Conservation (phyloP, 2,113 vertebrate genomes). For the Otis tarda region DNA sequence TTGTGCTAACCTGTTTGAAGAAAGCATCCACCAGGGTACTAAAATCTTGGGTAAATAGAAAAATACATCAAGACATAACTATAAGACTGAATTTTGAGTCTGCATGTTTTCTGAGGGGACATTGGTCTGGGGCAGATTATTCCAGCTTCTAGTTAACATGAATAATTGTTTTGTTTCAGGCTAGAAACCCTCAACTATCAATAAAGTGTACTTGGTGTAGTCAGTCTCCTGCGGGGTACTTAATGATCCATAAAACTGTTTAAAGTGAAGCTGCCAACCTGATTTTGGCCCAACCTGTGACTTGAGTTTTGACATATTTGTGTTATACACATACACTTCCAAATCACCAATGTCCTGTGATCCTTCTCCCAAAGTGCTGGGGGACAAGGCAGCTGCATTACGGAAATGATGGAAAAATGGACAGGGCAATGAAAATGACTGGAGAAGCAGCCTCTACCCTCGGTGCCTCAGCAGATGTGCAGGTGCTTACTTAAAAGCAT, state of each 20-base stretch:
- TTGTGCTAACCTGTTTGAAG: not conserved
- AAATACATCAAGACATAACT: not conserved
- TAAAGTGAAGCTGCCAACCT: slow-evolving; percentile 40
- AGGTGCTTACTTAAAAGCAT: not conserved
- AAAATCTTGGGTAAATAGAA: not conserved
- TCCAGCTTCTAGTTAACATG: slow-evolving; percentile 17
- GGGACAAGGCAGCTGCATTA: not conserved
- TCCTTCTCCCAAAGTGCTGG: not conserved
- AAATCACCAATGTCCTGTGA: not conserved
- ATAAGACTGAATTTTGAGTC: not conserved
- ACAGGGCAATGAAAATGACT: not conserved
- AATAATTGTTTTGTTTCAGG: slow-evolving; percentile 44
- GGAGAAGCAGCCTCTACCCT: not conserved
- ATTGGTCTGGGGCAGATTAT: not conserved
- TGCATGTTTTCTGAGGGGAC: not conserved
- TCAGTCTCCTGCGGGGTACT: slow-evolving; percentile 24
- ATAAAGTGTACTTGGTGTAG: slow-evolving; percentile 20
- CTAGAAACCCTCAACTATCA: not conserved
- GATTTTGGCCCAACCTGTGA: slow-evolving; percentile 24
- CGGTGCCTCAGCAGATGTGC: not conserved
- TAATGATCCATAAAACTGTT: slow-evolving; percentile 56
- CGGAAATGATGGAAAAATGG: not conserved
- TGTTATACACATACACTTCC: not conserved
- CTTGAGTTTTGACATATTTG: not conserved
- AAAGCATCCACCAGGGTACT: not conserved